These are phyloP conservation scores for Carcina quercana DNA, from an alignment of 2,888 invertebrate genomes.

Conservation along the genomic window DNA sequence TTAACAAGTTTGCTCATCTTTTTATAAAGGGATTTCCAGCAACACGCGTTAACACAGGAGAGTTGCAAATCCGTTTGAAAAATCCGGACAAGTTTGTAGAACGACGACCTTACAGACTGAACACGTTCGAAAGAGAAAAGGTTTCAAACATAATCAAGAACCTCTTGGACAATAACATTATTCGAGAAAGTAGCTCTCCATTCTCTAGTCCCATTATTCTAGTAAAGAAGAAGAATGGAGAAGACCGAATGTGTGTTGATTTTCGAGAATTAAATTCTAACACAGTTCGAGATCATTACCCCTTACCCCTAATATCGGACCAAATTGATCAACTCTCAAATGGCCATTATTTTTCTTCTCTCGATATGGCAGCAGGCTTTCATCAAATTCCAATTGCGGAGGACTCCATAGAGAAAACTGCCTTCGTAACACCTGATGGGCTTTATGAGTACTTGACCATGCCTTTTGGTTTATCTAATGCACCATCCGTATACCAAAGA, in stretches of 20 bases:
- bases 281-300: conserved; percentile 12
- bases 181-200: conserved; percentile 12
- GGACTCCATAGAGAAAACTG: conserved; percentile 9
- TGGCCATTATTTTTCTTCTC: conserved; percentile 1
- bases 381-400: conserved; percentile 4
- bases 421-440: conserved; percentile 7
- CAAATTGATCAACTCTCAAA: conserved; percentile 7
- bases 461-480: conserved; percentile 13
- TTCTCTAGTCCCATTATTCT: conserved; percentile 13
- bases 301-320: conserved; percentile 13
- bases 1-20: neutral
- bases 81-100: conserved; percentile 8
- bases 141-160: conserved; percentile 1
- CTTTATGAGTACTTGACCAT: conserved; percentile 14
- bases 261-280: conserved; percentile 14
- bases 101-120: conserved; percentile 11
- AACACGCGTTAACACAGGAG: conserved; percentile 9
- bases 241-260: conserved; percentile 13
- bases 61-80: conserved; percentile 11
- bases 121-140: conserved; percentile 2
- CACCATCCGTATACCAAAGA: conserved; percentile 12
- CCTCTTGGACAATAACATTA: conserved; percentile 3
- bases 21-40: conserved; percentile 1
- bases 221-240: conserved; percentile 12
- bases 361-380: conserved; percentile 9